Evolutionary conservation across 2,888 invertebrate genomes (phyloP).

Genomic region (Epirrhoe tristata): DNA sequence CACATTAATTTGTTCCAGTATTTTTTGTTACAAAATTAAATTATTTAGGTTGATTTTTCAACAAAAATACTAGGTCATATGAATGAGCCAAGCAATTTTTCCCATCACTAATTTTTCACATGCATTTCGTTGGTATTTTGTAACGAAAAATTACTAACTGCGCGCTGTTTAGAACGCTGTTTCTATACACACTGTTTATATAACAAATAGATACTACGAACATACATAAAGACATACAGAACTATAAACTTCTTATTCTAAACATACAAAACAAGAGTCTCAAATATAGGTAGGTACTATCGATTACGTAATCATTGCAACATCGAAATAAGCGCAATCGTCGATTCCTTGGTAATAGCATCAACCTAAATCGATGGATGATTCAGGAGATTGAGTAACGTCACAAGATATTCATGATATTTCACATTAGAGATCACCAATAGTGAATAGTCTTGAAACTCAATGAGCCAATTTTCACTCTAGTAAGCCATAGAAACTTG

Average conservation of each 20-base stretch:
- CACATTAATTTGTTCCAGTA: conserved; percentile 36
- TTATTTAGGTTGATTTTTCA: background rate
- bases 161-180: background rate
- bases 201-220: too few species aligned
- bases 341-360: conserved; percentile 20
- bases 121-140: background rate
- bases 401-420: conserved; percentile 15
- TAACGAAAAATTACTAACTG: background rate
- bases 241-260: background rate
- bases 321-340: conserved; percentile 23
- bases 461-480: too few species aligned
- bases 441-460: too few species aligned
- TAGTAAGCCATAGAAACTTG: background rate
- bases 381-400: conserved; percentile 19
- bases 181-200: too few species aligned
- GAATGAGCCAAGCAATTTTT: conserved; percentile 5
- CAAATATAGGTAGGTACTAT: background rate
- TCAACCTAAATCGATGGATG: conserved; percentile 27
- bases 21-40: conserved; percentile 30
- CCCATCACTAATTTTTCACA: background rate
- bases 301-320: background rate
- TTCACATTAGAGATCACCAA: too few species aligned
- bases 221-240: too few species aligned
- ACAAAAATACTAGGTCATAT: background rate
- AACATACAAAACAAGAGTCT: background rate